Percentiles rank a stretch among this genome's conserved stretches.
phyloP scores from a whole-genome alignment of 2,113 vertebrate genomes.

The Anguilla japonica region DNA sequence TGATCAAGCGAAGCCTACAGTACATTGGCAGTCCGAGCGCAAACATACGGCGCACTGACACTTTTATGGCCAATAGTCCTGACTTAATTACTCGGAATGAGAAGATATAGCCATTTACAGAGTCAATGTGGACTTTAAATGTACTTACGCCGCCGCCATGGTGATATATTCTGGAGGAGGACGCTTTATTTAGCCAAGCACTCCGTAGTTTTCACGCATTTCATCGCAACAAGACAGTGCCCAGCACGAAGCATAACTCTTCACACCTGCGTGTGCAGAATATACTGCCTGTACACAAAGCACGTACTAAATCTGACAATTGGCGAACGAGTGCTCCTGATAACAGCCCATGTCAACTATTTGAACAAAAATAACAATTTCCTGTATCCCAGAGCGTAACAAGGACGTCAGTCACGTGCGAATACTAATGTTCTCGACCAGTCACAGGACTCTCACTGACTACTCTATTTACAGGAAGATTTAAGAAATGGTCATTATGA shows the following conservation, averaged over 20 bases:
- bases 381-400: not conserved
- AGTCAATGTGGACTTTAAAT: not conserved
- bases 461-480: too few species aligned
- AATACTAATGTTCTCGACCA: too few species aligned
- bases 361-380: not conserved
- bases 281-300: not conserved
- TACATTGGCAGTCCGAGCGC: not conserved
- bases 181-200: not conserved
- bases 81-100: not conserved
- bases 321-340: not conserved
- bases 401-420: not conserved
- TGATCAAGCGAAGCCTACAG: not conserved
- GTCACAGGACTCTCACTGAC: too few species aligned
- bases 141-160: not conserved
- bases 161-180: not conserved
- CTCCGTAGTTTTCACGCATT: not conserved
- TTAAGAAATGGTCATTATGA: too few species aligned
- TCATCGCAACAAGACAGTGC: not conserved
- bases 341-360: not conserved
- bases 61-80: not conserved
- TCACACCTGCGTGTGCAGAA: not conserved
- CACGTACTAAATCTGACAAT: not conserved
- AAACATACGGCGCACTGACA: slow-evolving; percentile 2
- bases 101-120: slow-evolving; percentile 12
- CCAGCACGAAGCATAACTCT: not conserved